phyloP scores from a whole-genome alignment of 2,888 invertebrate genomes.

The Lottia gigantea region DNA sequence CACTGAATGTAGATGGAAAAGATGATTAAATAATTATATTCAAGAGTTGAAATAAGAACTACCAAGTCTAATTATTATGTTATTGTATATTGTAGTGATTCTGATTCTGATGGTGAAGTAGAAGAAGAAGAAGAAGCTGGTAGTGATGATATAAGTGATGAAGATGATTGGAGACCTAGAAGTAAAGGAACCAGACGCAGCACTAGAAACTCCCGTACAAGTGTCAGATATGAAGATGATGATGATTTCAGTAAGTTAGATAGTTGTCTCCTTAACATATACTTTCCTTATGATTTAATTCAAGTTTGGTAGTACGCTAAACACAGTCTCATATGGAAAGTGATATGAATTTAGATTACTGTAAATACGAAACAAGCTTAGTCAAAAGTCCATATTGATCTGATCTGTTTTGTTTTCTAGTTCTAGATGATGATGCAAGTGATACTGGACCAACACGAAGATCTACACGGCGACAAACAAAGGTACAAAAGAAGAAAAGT shows the following conservation, averaged over 20 bases:
- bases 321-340: too few species aligned
- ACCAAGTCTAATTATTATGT: too few species aligned
- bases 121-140: conserved; percentile 35
- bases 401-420: background rate
- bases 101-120: conserved; percentile 30
- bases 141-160: conserved; percentile 31
- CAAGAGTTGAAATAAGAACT: too few species aligned
- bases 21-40: too few species aligned
- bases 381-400: too few species aligned
- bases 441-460: conserved; percentile 40
- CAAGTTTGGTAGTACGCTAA: too few species aligned
- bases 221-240: conserved; percentile 34
- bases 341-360: too few species aligned
- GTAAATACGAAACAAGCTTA: too few species aligned
- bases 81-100: conserved; percentile 26
- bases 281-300: too few species aligned
- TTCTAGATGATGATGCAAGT: conserved; percentile 37
- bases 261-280: too few species aligned
- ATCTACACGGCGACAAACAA: conserved; percentile 38
- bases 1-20: too few species aligned
- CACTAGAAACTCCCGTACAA: background rate
- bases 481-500: conserved; percentile 46
- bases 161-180: conserved; percentile 27
- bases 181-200: background rate
- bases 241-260: conserved; percentile 29